Evolutionary conservation across 2,113 vertebrate genomes (phyloP).

Genomic region (Bufo gargarizans): DNA sequence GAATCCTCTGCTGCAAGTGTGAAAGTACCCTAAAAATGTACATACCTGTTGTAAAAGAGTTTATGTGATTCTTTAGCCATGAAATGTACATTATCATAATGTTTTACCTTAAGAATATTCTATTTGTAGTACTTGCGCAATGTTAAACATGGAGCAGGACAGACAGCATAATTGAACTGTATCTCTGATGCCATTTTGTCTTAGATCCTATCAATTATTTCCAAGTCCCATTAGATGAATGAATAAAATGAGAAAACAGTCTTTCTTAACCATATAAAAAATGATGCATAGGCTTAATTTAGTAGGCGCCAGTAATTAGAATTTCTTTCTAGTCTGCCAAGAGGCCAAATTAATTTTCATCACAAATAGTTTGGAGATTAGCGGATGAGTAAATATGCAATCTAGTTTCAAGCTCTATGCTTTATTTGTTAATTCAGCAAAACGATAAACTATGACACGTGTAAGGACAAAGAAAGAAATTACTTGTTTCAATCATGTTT

Average conservation of each 20-base stretch:
- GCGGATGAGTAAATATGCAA: constrained; percentile 59
- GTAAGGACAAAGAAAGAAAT: constrained; percentile 49
- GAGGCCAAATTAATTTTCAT: constrained; percentile 60
- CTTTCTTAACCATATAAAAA: constrained; percentile 59
- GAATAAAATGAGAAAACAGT: constrained; percentile 56
- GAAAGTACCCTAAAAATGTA: too few relatives aligned
- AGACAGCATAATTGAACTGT: constrained; percentile 5
- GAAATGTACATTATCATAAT: not conserved
- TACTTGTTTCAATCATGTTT: constrained; percentile 53
- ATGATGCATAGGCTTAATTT: constrained; percentile 59
- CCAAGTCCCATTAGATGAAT: constrained; percentile 54
- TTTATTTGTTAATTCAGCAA: constrained; percentile 58
- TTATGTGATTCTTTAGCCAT: not conserved
- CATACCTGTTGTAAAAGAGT: too few relatives aligned
- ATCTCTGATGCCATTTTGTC: constrained; percentile 44
- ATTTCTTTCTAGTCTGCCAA: constrained; percentile 57
- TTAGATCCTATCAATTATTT: constrained; percentile 53
- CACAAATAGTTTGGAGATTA: constrained; percentile 58
- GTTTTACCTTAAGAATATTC: not conserved
- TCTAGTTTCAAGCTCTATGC: constrained; percentile 48
- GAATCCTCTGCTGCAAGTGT: too few relatives aligned
- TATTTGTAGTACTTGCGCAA: not conserved
- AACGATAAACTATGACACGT: constrained; percentile 51
- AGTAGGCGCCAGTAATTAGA: constrained; percentile 55
- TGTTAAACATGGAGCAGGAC: constrained; percentile 1